Evolutionary conservation across 30 jellyfish, hydroid and myxozoan species (phyloP).

Genomic region (Aurelia sp.): DNA sequence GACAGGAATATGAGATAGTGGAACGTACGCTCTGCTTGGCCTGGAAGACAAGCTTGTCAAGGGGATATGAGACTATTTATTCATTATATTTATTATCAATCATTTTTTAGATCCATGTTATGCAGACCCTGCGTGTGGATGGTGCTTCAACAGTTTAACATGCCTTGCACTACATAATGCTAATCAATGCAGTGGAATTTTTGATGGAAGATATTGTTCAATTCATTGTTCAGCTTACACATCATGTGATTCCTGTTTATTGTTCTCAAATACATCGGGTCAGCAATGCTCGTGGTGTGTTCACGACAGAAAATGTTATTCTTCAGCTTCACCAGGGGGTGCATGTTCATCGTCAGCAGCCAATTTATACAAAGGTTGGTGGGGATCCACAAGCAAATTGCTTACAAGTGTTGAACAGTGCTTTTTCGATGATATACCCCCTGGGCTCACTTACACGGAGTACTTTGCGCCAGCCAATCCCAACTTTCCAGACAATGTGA

Average conservation of each 20-base stretch:
- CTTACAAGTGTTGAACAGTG: slow-evolving; percentile 46
- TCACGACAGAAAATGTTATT: slow-evolving; percentile 58
- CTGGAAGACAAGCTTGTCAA: too few species aligned
- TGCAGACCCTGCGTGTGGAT: slow-evolving; percentile 85
- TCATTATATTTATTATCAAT: background rate
- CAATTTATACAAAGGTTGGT: slow-evolving; percentile 53
- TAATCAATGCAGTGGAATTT: slow-evolving; percentile 32
- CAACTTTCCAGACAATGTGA: slow-evolving; percentile 78
- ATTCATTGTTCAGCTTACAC: slow-evolving; percentile 62
- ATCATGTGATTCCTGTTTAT: slow-evolving; percentile 73
- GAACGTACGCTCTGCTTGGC: too few species aligned
- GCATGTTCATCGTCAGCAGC: slow-evolving; percentile 27
- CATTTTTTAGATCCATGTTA: slow-evolving; percentile 63
- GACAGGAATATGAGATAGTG: too few species aligned
- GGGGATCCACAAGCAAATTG: slow-evolving; percentile 55
- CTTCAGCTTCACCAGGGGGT: slow-evolving; percentile 42
- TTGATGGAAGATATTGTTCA: slow-evolving; percentile 35
- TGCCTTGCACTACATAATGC: slow-evolving; percentile 39
- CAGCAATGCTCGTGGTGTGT: slow-evolving; percentile 68
- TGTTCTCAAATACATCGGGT: slow-evolving; percentile 22
- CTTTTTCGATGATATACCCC: slow-evolving; percentile 41
- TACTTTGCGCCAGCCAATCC: slow-evolving; percentile 51
- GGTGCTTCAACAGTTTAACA: slow-evolving; percentile 57
- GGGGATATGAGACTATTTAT: background rate
- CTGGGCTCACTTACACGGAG: slow-evolving; percentile 61